These are phyloP conservation scores for Melanotaenia trifasciata DNA, from an alignment of 2,797 vertebrate species.

Conservation along the genomic window DNA sequence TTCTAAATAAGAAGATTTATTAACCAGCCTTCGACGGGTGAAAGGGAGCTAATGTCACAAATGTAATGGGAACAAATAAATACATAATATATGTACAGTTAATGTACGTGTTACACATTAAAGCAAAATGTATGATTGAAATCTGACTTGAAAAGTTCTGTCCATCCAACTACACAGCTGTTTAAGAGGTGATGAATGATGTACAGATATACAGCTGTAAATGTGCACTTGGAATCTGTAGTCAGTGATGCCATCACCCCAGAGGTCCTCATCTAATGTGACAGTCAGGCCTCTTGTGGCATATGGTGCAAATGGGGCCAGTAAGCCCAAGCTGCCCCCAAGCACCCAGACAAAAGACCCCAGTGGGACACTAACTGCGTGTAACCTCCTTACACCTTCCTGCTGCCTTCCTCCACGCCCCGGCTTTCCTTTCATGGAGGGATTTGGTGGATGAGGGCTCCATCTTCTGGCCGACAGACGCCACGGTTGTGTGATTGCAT, in stretches of 20 bases:
- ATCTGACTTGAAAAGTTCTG: not conserved
- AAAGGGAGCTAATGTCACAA: not conserved
- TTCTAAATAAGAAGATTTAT: not conserved
- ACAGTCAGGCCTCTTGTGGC: conserved; percentile 63
- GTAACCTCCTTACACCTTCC: conserved; percentile 62
- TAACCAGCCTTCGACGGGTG: not conserved
- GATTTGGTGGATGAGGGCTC: conserved; percentile 59
- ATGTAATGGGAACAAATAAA: not conserved
- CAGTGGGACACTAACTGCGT: conserved; percentile 64
- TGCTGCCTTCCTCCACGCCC: conserved; percentile 17
- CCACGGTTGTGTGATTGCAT: not conserved
- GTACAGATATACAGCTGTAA: conserved; percentile 17
- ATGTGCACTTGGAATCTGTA: conserved; percentile 13
- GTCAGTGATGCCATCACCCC: conserved; percentile 65
- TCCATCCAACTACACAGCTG: not conserved
- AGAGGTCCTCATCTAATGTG: conserved; percentile 64
- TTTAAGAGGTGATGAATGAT: conserved; percentile 1
- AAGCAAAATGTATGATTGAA: not conserved
- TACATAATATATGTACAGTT: not conserved
- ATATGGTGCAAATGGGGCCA: conserved; percentile 72
- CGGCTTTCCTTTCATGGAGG: not conserved
- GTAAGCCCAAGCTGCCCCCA: conserved; percentile 57
- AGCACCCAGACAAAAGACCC: conserved; percentile 72
- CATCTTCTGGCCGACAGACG: conserved; percentile 57
- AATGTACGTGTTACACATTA: not conserved